A percentile compares a stretch with the other conserved stretches of the same genome.
These are phyloP conservation scores for Pterocles orientalis DNA, from an alignment of 2,113 vertebrate genomes.

Conservation along the genomic window DNA sequence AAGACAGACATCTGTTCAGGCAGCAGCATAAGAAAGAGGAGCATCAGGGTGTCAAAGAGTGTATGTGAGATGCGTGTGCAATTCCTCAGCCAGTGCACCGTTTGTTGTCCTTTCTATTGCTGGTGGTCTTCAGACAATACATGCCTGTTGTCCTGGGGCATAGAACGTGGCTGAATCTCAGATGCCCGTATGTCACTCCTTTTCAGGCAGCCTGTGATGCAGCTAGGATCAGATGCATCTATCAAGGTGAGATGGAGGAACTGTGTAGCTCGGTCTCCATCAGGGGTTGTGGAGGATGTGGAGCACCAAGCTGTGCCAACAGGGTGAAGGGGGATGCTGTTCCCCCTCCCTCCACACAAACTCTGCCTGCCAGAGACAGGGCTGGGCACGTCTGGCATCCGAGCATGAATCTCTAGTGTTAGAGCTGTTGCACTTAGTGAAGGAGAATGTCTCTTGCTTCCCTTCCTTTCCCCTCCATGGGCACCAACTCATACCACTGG, in stretches of 20 bases:
- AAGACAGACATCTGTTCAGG: not conserved
- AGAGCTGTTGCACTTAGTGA: not conserved
- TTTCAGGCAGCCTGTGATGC: not conserved
- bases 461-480: not conserved
- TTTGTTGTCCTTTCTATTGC: not conserved
- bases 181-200: not conserved
- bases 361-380: not conserved
- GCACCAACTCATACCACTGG: not conserved
- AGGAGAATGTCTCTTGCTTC: not conserved
- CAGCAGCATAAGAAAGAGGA: not conserved
- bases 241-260: not conserved
- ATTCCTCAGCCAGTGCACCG: not conserved
- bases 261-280: not conserved
- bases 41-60: not conserved
- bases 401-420: accelerated
- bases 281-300: accelerated
- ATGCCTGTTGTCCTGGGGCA: not conserved
- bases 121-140: not conserved
- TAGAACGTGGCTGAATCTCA: not conserved
- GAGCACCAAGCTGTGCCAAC: not conserved
- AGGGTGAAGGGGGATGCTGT: not conserved
- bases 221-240: not conserved
- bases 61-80: not conserved
- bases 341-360: not conserved
- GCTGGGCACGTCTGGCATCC: not conserved